phyloP scores from a whole-genome alignment of 1,140 invertebrate species.

The Pristionchus pacificus region DNA sequence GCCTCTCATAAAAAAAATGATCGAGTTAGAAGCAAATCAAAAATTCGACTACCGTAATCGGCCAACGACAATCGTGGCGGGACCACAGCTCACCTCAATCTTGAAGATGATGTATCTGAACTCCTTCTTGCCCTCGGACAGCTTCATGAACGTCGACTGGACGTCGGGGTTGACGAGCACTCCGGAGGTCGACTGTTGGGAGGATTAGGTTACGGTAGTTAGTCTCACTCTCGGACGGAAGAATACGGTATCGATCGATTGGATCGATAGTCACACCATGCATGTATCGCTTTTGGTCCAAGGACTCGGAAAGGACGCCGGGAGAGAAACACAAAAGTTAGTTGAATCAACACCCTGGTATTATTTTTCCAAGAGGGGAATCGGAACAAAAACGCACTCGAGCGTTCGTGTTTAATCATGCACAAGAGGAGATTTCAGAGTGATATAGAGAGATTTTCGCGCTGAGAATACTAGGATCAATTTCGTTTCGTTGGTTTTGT shows the following conservation, averaged over 20 bases:
- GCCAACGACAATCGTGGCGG: too few species aligned
- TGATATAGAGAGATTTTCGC: background rate
- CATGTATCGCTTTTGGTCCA: too few species aligned
- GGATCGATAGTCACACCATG: too few species aligned
- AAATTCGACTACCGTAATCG: background rate
- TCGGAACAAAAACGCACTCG: background rate
- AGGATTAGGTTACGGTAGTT: background rate
- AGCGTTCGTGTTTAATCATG: background rate
- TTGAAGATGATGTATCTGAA: constrained; percentile 34
- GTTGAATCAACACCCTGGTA: too few species aligned
- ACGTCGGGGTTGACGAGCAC: constrained; percentile 32
- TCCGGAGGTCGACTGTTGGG: constrained; percentile 18
- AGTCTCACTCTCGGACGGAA: too few species aligned
- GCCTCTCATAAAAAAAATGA: too few species aligned
- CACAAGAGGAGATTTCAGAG: background rate
- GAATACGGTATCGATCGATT: too few species aligned
- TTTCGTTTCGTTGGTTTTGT: background rate
- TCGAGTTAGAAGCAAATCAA: background rate
- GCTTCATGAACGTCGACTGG: constrained; percentile 18
- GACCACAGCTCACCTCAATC: constrained; percentile 15
- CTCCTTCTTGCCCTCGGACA: constrained; percentile 27
- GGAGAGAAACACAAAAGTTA: too few species aligned
- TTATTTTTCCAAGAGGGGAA: too few species aligned
- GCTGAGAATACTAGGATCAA: background rate
- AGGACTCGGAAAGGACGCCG: too few species aligned